A percentile compares a stretch with the other conserved stretches of the same genome.
Conservation (phyloP, 92 coral and sea anemone species). For the Epizoanthus rinbou region DNA sequence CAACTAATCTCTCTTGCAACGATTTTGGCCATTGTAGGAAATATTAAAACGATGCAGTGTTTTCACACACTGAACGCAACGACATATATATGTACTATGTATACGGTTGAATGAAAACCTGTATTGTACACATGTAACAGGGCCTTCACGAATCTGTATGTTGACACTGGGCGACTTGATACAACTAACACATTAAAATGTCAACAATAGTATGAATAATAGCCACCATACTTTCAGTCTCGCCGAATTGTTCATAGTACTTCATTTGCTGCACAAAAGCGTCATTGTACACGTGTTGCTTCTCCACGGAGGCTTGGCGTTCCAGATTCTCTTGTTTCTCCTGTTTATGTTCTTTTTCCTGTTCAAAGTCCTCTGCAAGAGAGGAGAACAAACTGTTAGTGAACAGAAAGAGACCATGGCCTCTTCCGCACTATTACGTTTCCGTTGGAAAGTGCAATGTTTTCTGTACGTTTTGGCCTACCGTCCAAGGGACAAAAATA, state of each 20-base stretch:
- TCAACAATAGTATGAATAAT: not conserved
- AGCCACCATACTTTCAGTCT: slow-evolving; percentile 78
- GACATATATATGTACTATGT: no score
- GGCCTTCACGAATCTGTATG: not conserved
- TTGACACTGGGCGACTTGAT: not conserved
- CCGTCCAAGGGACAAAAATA: no score
- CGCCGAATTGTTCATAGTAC: slow-evolving; percentile 94
- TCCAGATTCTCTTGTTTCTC: slow-evolving; percentile 75
- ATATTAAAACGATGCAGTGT: not conserved
- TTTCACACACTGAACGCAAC: not conserved
- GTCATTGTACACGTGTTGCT: slow-evolving; percentile 95
- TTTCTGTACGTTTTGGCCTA: no score
- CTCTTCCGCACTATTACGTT: not conserved
- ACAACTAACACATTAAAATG: no score
- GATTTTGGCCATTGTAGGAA: not conserved
- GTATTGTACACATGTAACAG: no score
- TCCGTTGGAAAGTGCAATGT: not conserved
- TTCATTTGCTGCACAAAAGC: slow-evolving; percentile 98
- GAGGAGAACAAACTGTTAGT: not conserved
- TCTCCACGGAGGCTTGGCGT: slow-evolving; percentile 91
- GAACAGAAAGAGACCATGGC: not conserved
- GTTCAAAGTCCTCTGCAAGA: slow-evolving; percentile 82
- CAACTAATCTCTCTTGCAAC: not conserved
- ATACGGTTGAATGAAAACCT: no score
- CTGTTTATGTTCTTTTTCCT: slow-evolving; percentile 66